Evolutionary conservation across 2,888 invertebrate species (phyloP), one percentile per base, ranked within the genome.

Genomic region (Cosmorhoe ocellata): DNA sequence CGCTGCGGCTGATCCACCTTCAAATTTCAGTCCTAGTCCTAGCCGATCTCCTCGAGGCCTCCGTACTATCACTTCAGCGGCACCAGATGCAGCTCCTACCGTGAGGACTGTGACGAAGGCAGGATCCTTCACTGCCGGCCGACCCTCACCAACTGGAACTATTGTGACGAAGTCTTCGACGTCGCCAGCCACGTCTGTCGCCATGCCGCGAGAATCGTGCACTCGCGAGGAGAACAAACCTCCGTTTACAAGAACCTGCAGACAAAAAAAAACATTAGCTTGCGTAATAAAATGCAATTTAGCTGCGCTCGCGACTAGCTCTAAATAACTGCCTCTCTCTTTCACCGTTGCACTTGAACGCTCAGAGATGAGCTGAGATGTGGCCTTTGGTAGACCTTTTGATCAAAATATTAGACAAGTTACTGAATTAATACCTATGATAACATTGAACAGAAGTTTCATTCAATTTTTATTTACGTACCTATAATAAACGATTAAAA

Each of bases 1-100:
- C 7, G 93, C 92, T 27, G 95, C 95, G 62, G 95, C 95, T 30
- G 95, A 95, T 9, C 97, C 97, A 32, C 97, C 97, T 84, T 98
- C 97, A 74, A 98, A 97, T 76, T 97, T 97, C 0, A 98, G 88
- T 0, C 97, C 97, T 71, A 98, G 95, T 1, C 98, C 98, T 5
- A 98, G 91, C 30, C 97, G 93, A 73, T 98, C 98, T 0, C 98
- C 98, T 0, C 97, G 96, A 44, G 98, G 92, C 59, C 98, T 92
- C 65, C 95, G 95, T 41, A 98, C 95, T 44, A 94, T 91, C 28
- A 98, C 94, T 71, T 94, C 93, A 66, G 96, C 95, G 7, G 91
- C 89, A 59, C 93, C 89, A 58, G 87, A 78, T 63, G 90, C 77
- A 9, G 82, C 84, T 36, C 91, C 86, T 41, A 93, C 92, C 46